Base-by-base conservation (phyloP, 2,113 vertebrate genomes). In the Microcebus griseorufus region DNA sequence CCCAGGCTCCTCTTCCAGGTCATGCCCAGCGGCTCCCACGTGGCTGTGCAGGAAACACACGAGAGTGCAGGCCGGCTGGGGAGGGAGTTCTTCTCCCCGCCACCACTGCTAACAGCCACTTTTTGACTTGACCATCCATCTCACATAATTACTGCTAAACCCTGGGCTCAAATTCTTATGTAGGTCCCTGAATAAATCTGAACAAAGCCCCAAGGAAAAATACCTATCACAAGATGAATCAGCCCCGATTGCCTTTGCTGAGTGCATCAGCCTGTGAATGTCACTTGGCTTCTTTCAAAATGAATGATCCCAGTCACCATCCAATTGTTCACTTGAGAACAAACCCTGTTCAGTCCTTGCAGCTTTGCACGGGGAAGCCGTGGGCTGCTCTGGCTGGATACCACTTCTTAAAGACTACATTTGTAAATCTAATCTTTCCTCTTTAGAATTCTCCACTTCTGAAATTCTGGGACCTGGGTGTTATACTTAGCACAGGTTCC, bases 371-470 rank as follows among this genome's bases (percentile, higher is more conserved):
- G 5, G 32, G 69, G 64, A 79, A 92, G 34, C 72, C 29, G n/a
- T 0, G 39, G 80, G 55, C 64, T 69, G 79, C 94, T 95, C 84
- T 67, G 39, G 90, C 72, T 91, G 27, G 85, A 90, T 39, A 17
- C 58, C 53, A 70, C 94, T 96, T 84, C 93, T 90, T 2, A 14
- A 95, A 73, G 62, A 88, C 96, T 95, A 97, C 64, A 96, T 96
- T 91, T 83, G 11, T 94, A 95, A 95, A 39, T 97, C 37, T 58
- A 79, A 37, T 89, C 83, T 95, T 88, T 86, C 78, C 62, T 86
- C 94, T 76, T 96, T 89, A 95, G 64, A 94, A 96, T 96, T 98
- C 82, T 51, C 81, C 32, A 75, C 45, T 97, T 97, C 95, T 69
- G 93, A 86, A 83, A 97, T 87, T 86, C 92, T 96, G 48, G 88